Base-by-base conservation (phyloP, 2,888 invertebrate species). In the Achlya flavicornis region DNA sequence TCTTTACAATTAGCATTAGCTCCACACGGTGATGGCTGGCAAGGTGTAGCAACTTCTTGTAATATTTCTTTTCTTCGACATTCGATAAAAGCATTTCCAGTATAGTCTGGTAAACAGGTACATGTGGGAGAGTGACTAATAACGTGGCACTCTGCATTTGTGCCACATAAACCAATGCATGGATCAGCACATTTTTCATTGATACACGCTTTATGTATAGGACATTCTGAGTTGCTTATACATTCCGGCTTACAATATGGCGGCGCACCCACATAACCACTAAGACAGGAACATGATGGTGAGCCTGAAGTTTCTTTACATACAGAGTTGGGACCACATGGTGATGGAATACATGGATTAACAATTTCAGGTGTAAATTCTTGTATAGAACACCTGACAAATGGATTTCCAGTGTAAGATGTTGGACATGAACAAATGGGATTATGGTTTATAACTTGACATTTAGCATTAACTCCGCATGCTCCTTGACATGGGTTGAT, bases 231-330 rank as follows among this genome's bases (percentile, higher is more conserved):
- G 81, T 97, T 97, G 71, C 96, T 96, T 58, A 96, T 94, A 85
- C 97, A 98, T 90, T 97, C 97, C 4, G 97, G 97, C 72, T 96
- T 94, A 78, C 97, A 97, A 75, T 96, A 95, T 3, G 97, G 97
- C 53, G 97, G 97, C 35, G 95, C 90, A 38, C 97, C 97, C 58
- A 95, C 89, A 77, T 95, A 96, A 69, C 95, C 95, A 62, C 94
- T 91, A 38, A 96, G 89, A 78, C 97, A 97, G 12, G 97, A 96
- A 81, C 97, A 97, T 1, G 96, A 95, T 0, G 97, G 96, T 46
- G 95, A 92, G 57, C 95, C 96, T 60, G 95, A 95, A 12, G 94
- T 88, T 69, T 95, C 94, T 80, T 95, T 95, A 78, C 97, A 97
- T 79, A 96, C 94, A 1, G 97, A 94, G 83, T 96, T 96, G 0